Base-by-base conservation (phyloP, 1,140 invertebrate genomes). In the Uloborus diversus region DNA sequence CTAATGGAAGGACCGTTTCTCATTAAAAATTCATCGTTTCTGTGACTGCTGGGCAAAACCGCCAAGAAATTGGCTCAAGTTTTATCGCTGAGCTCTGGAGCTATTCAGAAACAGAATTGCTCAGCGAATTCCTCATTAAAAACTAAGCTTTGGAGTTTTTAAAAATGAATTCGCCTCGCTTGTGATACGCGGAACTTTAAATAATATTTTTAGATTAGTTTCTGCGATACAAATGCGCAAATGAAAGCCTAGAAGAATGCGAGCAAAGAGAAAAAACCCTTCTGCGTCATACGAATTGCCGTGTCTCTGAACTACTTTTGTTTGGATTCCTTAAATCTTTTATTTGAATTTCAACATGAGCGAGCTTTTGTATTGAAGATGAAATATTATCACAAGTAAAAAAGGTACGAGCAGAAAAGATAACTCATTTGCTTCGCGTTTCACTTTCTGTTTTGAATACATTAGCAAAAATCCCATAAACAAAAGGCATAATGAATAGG, bases 1-100 rank as follows among this genome's bases (percentile, higher is more conserved):
- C 69, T 73, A 73, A 73, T 73, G 69, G 35, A 73, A 70, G 32
- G 33, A 35, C 69, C 35, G 35, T 30, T 42, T 56, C 56, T 59
- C 69, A 73, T 73, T 73, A 73, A 73, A 73, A 73, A 73, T 73
- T 53, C 56, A 73, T 73, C 53, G 25, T 47, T 73, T 56, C 35
- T 59, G 23, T 61, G 57, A 70, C 49, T 70, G 30, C 33, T 70
- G 33, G 57, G 56, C 56, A 73, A 73, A 73, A 73, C 69, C 69
- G 56, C 69, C 33, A 35, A 37, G 33, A 65, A 42, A 17, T 13
- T 42, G 13, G 14, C 33, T 20, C 14, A 61, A 61, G 35, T 35
- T 61, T 27, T 25, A 25, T 42, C 37, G 37, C 17, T 42, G 37
- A 42, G 37, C 9, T 17, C 30, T 37, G 20, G n/a, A 42, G 17